These are phyloP conservation scores for Dolichopus griseipennis DNA, from an alignment of 2,888 invertebrate genomes.

Conservation along the genomic window DNA sequence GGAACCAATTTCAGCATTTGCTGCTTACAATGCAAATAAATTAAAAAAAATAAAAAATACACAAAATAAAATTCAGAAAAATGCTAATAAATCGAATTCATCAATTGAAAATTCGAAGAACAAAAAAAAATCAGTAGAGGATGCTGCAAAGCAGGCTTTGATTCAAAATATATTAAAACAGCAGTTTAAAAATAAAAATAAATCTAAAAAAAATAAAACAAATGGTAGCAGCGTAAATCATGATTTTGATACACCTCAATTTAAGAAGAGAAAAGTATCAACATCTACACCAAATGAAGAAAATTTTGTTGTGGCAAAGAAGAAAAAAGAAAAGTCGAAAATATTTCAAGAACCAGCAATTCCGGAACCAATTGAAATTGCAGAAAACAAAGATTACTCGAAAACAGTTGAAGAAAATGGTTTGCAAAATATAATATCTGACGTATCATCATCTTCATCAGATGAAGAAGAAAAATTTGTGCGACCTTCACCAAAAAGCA, in stretches of 20 bases:
- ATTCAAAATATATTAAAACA: neutral
- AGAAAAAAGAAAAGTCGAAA: too few species aligned
- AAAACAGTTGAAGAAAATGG: neutral
- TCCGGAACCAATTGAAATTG: neutral
- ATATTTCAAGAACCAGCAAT: too few species aligned
- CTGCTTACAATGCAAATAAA: conserved; percentile 21
- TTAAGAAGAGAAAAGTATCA: too few species aligned
- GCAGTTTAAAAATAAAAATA: conserved; percentile 10
- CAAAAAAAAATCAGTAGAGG: neutral
- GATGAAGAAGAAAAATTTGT: too few species aligned
- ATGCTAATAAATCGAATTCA: conserved; percentile 11
- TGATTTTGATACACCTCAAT: too few species aligned
- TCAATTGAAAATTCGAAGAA: neutral
- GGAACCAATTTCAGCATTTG: conserved; percentile 26
- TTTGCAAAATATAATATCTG: too few species aligned
- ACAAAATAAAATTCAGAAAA: conserved; percentile 11
- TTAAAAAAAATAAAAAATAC: conserved; percentile 7
- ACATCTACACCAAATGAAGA: too few species aligned
- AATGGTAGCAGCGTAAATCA: neutral
- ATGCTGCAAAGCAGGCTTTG: conserved; percentile 1
- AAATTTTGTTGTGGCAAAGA: too few species aligned
- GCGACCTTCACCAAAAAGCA: too few species aligned
- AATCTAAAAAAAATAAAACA: neutral
- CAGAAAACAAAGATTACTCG: neutral
- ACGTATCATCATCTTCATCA: too few species aligned